A percentile compares a stretch with the other conserved stretches of the same genome.
Conservation (phyloP, 2,888 invertebrate species). For the Andrena chrysosceles region DNA sequence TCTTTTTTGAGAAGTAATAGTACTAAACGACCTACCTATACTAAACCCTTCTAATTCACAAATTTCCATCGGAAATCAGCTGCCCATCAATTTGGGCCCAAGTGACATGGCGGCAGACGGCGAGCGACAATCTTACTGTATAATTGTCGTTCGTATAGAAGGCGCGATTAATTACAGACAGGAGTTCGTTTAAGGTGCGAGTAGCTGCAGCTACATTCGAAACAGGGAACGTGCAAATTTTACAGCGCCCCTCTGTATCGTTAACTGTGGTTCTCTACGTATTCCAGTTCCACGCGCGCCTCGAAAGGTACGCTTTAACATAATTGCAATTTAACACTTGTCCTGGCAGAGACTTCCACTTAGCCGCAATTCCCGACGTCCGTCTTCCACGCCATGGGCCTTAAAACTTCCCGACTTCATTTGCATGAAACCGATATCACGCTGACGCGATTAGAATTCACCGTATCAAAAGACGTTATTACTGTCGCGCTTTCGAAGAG, state of each 20-base stretch:
- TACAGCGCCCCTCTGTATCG: conserved; percentile 57
- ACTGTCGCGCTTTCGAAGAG: not conserved
- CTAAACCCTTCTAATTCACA: not conserved
- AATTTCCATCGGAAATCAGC: not conserved
- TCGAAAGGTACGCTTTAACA: conserved; percentile 57
- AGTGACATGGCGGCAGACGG: not conserved
- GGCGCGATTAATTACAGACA: conserved; percentile 57
- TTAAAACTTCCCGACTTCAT: conserved; percentile 42
- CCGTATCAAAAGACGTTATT: conserved; percentile 19
- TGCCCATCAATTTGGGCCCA: not conserved
- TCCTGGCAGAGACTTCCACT: conserved; percentile 34
- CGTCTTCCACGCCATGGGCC: conserved; percentile 17
- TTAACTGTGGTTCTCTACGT: conserved; percentile 48
- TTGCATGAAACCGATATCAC: conserved; percentile 48
- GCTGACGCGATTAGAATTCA: conserved; percentile 30
- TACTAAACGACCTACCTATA: not conserved
- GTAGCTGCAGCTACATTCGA: conserved; percentile 31
- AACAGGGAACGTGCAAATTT: conserved; percentile 52
- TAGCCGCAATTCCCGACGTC: conserved; percentile 39
- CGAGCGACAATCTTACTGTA: conserved; percentile 34
- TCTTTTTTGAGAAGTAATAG: not conserved
- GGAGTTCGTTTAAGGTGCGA: conserved; percentile 18
- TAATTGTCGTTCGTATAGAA: conserved; percentile 48
- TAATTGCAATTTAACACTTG: conserved; percentile 71
- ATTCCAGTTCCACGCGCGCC: conserved; percentile 29